Percentiles rank a stretch among this genome's conserved stretches.
Evolutionary conservation across 2,113 vertebrate species (phyloP).

Genomic region (Psephotus haematonotus): DNA sequence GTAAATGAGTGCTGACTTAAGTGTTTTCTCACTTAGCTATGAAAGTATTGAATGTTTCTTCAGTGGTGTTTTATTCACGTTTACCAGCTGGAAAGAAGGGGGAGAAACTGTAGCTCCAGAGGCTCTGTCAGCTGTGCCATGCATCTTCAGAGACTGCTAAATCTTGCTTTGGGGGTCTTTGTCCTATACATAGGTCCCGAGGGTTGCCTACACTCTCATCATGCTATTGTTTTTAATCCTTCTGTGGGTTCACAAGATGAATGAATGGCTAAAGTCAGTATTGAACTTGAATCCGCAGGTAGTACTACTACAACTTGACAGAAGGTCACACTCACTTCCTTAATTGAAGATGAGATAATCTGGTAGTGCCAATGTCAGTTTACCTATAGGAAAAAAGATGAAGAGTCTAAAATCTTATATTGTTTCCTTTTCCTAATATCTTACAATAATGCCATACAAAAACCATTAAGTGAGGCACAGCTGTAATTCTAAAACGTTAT

Average conservation of each 20-base stretch:
- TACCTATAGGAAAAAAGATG: not conserved
- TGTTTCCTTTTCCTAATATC: not conserved
- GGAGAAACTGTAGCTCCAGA: not conserved
- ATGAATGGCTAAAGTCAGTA: not conserved
- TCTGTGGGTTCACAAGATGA: not conserved
- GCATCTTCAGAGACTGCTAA: not conserved
- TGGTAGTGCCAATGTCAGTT: not conserved
- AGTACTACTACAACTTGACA: not conserved
- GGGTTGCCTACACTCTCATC: not conserved
- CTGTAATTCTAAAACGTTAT: not conserved
- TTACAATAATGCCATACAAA: not conserved
- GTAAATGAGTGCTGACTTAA: conserved; percentile 27
- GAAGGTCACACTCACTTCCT: not conserved
- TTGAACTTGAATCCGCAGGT: not conserved
- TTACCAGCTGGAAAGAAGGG: conserved; percentile 7
- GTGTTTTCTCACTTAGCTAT: not conserved
- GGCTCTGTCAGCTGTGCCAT: not conserved
- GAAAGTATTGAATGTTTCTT: conserved; percentile 12
- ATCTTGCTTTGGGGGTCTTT: not conserved
- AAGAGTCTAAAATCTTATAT: not conserved
- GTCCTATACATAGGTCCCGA: not conserved
- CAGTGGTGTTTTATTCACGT: conserved; percentile 7
- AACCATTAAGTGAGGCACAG: not conserved
- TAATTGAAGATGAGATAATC: not conserved
- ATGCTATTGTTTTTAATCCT: not conserved